phyloP scores from a whole-genome alignment of 2,888 invertebrate genomes.

The Anagyrus pseudococci region DNA sequence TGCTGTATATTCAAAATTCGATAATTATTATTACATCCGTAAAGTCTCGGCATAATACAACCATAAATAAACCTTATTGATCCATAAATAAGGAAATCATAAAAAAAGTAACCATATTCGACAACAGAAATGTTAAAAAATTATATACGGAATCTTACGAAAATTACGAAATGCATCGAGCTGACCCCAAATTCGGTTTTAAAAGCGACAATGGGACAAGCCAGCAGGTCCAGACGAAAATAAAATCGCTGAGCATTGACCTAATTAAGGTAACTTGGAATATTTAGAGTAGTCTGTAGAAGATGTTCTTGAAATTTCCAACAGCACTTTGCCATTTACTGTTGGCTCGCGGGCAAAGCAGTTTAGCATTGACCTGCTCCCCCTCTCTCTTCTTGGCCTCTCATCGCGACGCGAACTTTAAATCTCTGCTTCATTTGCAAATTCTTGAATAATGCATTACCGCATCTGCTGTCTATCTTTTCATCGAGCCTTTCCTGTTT shows the following conservation, averaged over 20 bases:
- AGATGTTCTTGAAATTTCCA: constrained; percentile 34
- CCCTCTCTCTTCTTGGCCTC: too few relatives aligned
- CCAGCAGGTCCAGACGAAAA: not conserved
- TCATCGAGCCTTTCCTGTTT: not conserved
- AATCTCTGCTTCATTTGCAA: constrained; percentile 15
- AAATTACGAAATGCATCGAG: too few relatives aligned
- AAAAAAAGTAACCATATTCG: too few relatives aligned
- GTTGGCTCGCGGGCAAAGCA: constrained; percentile 8
- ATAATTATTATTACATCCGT: too few relatives aligned
- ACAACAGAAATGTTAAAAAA: too few relatives aligned
- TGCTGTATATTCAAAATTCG: too few relatives aligned
- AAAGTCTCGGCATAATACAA: too few relatives aligned
- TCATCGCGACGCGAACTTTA: constrained; percentile 6
- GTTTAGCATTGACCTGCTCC: constrained; percentile 36
- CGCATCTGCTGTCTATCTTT: not conserved
- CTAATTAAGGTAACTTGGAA: constrained; percentile 24
- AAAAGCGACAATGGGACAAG: too few relatives aligned
- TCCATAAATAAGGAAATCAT: too few relatives aligned
- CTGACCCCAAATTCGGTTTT: too few relatives aligned
- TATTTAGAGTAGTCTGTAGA: not conserved
- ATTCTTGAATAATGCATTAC: constrained; percentile 27
- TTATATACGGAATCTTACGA: too few relatives aligned
- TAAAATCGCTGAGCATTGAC: constrained; percentile 23
- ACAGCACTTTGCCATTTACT: constrained; percentile 20
- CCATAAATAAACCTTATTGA: too few relatives aligned